Conservation (phyloP, 1,140 invertebrate species). For the Drosophila leontia region DNA sequence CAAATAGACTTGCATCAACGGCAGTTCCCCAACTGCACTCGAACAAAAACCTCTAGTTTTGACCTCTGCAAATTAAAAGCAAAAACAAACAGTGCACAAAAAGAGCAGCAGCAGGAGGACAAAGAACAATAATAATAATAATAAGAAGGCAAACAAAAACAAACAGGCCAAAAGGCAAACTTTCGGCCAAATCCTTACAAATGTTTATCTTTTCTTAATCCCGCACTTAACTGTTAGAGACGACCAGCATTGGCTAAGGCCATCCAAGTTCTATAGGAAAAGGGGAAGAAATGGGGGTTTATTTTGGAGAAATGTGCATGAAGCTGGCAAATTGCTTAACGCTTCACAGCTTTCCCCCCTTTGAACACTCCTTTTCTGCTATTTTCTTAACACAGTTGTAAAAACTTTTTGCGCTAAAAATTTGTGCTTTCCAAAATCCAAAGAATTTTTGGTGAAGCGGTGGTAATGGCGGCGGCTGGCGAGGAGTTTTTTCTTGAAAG, state of each 20-base stretch:
- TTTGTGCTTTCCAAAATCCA: slow-evolving; percentile 66
- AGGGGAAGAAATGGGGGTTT: background rate
- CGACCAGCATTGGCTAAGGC: slow-evolving; percentile 69
- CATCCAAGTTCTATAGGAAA: background rate
- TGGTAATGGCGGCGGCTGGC: background rate
- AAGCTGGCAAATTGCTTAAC: slow-evolving; percentile 84
- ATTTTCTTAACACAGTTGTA: slow-evolving; percentile 81
- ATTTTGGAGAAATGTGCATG: slow-evolving; percentile 48
- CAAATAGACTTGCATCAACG: slow-evolving; percentile 20
- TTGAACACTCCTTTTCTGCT: slow-evolving; percentile 33
- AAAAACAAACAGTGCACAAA: slow-evolving; percentile 26
- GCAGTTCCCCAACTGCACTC: slow-evolving; percentile 24
- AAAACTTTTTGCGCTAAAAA: slow-evolving; percentile 71
- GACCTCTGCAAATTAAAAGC: slow-evolving; percentile 16
- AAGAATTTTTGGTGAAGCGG: slow-evolving; percentile 12
- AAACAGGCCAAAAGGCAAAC: slow-evolving; percentile 76
- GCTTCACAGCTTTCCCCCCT: slow-evolving; percentile 50
- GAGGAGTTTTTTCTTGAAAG: background rate
- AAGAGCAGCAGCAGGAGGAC: slow-evolving; percentile 28
- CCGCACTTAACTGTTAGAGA: slow-evolving; percentile 78
- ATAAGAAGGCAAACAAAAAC: slow-evolving; percentile 76
- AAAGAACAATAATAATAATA: slow-evolving; percentile 64
- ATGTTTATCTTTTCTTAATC: slow-evolving; percentile 85
- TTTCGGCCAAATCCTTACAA: slow-evolving; percentile 84
- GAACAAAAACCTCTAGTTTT: slow-evolving; percentile 14